Conservation (phyloP, 2,888 invertebrate genomes). For the Thymelicus acteon region DNA sequence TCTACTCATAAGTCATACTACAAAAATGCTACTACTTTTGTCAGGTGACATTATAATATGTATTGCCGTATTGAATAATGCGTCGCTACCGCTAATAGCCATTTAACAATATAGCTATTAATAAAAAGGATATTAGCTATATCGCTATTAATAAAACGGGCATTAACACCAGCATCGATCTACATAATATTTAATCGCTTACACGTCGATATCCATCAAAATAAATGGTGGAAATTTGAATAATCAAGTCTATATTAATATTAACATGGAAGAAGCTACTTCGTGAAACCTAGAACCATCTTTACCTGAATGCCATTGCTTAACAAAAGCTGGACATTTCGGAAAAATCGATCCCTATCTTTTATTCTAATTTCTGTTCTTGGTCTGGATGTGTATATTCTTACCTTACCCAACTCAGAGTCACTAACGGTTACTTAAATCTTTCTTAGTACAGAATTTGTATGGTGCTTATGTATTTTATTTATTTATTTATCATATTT, state of each 20-base stretch:
- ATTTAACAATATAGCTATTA: not conserved
- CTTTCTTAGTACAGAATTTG: no score
- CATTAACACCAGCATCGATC: not conserved
- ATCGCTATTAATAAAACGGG: not conserved
- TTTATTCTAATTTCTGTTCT: no score
- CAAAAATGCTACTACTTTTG: not conserved
- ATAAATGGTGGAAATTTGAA: conserved; percentile 5
- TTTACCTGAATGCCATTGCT: no score
- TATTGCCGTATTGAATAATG: conserved; percentile 4
- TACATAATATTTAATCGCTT: conserved; percentile 1
- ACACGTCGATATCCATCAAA: not conserved
- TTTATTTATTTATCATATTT: no score
- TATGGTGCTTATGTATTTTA: no score
- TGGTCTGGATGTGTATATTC: no score
- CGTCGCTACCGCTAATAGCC: not conserved
- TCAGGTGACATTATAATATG: not conserved
- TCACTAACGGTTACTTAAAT: no score
- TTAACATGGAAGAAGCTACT: no score
- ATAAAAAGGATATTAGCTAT: not conserved
- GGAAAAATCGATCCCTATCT: no score
- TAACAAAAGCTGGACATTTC: no score
- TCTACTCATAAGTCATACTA: not conserved
- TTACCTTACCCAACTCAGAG: no score
- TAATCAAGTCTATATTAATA: not conserved
- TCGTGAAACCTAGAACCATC: no score